A percentile compares a stretch with the other conserved stretches of the same genome.
These are phyloP conservation scores for Pocillopora meandrina DNA, from an alignment of 92 coral and sea anemone species.

Conservation along the genomic window DNA sequence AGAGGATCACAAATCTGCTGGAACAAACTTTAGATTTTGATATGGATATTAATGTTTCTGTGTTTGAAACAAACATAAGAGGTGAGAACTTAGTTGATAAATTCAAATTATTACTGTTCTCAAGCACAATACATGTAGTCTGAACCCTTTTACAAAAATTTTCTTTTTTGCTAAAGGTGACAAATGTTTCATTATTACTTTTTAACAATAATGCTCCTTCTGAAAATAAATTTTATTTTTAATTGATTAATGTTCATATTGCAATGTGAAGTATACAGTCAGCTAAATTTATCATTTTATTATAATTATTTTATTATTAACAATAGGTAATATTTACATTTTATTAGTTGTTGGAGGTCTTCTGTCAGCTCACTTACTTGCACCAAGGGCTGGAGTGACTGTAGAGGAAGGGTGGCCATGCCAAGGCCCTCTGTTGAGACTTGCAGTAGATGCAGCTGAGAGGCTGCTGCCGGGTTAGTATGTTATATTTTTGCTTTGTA, in stretches of 20 bases:
- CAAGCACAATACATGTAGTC: too few relatives aligned
- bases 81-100: slow-evolving; percentile 42
- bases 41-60: slow-evolving; percentile 95
- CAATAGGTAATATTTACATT: neutral
- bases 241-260: too few relatives aligned
- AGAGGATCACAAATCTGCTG: slow-evolving; percentile 79
- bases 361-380: slow-evolving; percentile 90
- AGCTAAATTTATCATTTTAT: too few relatives aligned
- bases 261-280: too few relatives aligned
- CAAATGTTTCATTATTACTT: too few relatives aligned
- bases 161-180: too few relatives aligned
- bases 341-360: slow-evolving; percentile 88
- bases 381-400: slow-evolving; percentile 74
- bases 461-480: slow-evolving; percentile 84
- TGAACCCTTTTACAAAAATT: too few relatives aligned
- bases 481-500: neutral
- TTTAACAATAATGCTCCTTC: too few relatives aligned
- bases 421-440: slow-evolving; percentile 84
- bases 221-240: too few relatives aligned
- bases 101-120: too few relatives aligned
- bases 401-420: slow-evolving; percentile 96
- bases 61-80: slow-evolving; percentile 96
- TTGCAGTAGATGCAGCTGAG: slow-evolving; percentile 93
- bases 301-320: too few relatives aligned
- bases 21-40: slow-evolving; percentile 82